These are phyloP conservation scores for Scaptomyza graminum DNA, from an alignment of 1,140 invertebrate genomes.

Conservation along the genomic window DNA sequence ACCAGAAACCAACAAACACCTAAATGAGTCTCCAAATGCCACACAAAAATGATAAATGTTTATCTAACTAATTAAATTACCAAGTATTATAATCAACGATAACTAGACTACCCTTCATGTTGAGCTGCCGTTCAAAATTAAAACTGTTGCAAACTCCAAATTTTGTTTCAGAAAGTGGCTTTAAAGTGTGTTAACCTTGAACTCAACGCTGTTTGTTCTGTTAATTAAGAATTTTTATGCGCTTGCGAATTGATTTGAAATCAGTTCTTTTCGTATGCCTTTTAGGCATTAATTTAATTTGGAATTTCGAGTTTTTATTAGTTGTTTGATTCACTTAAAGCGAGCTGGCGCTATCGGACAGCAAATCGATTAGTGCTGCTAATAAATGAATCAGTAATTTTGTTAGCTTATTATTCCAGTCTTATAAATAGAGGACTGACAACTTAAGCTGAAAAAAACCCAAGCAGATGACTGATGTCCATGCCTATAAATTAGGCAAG, in stretches of 20 bases:
- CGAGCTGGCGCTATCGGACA: slow-evolving; percentile 11
- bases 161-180: slow-evolving; percentile 23
- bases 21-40: slow-evolving; percentile 50
- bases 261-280: slow-evolving; percentile 47
- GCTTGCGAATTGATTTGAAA: slow-evolving; percentile 68
- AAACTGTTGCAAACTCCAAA: slow-evolving; percentile 21
- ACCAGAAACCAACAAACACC: slow-evolving; percentile 28
- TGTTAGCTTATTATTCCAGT: slow-evolving; percentile 10
- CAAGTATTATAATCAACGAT: slow-evolving; percentile 47
- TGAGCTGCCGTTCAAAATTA: slow-evolving; percentile 31
- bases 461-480: no score
- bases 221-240: slow-evolving; percentile 71
- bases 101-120: slow-evolving; percentile 28
- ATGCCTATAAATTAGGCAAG: no score
- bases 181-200: slow-evolving; percentile 59
- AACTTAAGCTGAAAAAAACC: background rate
- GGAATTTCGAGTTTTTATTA: slow-evolving; percentile 49
- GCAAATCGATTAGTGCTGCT: slow-evolving; percentile 18
- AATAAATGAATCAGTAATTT: slow-evolving; percentile 42
- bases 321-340: slow-evolving; percentile 16
- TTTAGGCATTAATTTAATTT: slow-evolving; percentile 40
- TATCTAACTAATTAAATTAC: slow-evolving; percentile 63
- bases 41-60: slow-evolving; percentile 68
- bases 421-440: slow-evolving; percentile 17
- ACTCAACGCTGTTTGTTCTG: slow-evolving; percentile 48